A percentile compares a stretch with the other conserved stretches of the same genome.
Evolutionary conservation across 2,888 invertebrate species (phyloP).

Genomic region (Coenonympha glycerion): DNA sequence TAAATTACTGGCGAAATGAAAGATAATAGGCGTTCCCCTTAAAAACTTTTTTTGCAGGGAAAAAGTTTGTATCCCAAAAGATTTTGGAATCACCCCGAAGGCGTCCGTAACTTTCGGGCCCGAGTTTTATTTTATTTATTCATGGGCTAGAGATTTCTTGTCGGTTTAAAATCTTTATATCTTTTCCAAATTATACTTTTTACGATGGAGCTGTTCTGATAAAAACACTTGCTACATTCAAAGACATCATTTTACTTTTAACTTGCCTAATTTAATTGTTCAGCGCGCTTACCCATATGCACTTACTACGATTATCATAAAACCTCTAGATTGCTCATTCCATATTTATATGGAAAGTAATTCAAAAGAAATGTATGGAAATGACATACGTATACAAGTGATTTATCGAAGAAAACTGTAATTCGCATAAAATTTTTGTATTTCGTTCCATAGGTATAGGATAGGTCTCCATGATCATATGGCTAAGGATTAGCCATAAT

Average conservation of each 20-base stretch:
- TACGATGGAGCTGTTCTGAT: not conserved
- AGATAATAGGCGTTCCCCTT: constrained; percentile 70
- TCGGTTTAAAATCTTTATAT: constrained; percentile 5
- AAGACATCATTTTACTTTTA: not conserved
- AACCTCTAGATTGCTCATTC: too few species aligned
- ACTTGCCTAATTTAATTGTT: too few species aligned
- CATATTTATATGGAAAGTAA: too few species aligned
- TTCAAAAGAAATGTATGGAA: too few species aligned
- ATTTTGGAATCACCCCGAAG: constrained; percentile 60
- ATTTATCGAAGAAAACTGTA: too few species aligned
- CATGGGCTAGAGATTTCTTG: constrained; percentile 40
- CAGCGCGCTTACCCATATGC: too few species aligned
- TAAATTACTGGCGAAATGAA: constrained; percentile 74
- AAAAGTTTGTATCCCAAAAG: constrained; percentile 66
- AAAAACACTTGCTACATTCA: not conserved
- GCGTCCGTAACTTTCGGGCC: constrained; percentile 35
- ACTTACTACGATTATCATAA: too few species aligned
- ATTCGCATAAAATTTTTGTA: too few species aligned
- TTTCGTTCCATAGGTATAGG: too few species aligned
- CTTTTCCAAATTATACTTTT: constrained; percentile 6
- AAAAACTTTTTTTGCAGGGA: constrained; percentile 55
- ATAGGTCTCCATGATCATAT: too few species aligned
- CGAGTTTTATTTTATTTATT: constrained; percentile 65
- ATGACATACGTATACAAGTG: too few species aligned
- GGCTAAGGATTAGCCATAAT: too few species aligned